Base-by-base conservation (phyloP, 1,140 invertebrate genomes). In the Drosophila ananassae region DNA sequence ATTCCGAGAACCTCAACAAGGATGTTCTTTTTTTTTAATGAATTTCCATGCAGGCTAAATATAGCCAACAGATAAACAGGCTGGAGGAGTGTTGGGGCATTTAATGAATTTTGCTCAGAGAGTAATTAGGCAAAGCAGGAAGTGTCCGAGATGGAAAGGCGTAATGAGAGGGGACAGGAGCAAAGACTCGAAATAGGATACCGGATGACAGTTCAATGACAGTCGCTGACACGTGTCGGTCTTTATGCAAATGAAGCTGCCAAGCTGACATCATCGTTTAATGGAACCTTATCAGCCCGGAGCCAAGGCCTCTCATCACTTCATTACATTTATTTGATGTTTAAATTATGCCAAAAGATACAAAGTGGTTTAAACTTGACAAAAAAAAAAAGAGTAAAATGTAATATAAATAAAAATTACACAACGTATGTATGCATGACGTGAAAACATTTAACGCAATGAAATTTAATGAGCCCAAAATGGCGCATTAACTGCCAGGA, bases 401-500 rank as follows among this genome's bases (percentile, higher is more conserved):
- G 10, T 34, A 30, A 48, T 62, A 64, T 57, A 48, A 47, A 53
- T 67, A 67, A 63, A 71, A 83, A 67, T 63, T 55, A 77, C 52
- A 58, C 52, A 66, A 44, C 17, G 41, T 44, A 46, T 59, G 39
- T 55, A 57, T 25, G 47, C 46, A 56, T 22, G 72, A 47, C 48
- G 34, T 39, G 34, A 46, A 47, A 50, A 44, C 60, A 62, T 54
- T 67, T 52, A 62, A 37, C 32, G 69, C 59, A 73, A 82, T 78
- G 71, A 75, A 82, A 82, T 79, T 79, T 75, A 85, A 87, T 87
- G 77, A 84, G 76, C 69, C 68, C 63, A 74, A 83, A 72, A 75
- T 66, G 54, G 56, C 48, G 37, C 69, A 67, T 79, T 63, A 55
- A 81, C 77, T 72, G 50, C 58, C 47, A 74, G 37, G 25, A 56